A percentile compares a stretch with the other conserved stretches of the same genome.
These are phyloP conservation scores for Sardina pilchardus DNA, from an alignment of 2,113 vertebrate species.

Conservation along the genomic window DNA sequence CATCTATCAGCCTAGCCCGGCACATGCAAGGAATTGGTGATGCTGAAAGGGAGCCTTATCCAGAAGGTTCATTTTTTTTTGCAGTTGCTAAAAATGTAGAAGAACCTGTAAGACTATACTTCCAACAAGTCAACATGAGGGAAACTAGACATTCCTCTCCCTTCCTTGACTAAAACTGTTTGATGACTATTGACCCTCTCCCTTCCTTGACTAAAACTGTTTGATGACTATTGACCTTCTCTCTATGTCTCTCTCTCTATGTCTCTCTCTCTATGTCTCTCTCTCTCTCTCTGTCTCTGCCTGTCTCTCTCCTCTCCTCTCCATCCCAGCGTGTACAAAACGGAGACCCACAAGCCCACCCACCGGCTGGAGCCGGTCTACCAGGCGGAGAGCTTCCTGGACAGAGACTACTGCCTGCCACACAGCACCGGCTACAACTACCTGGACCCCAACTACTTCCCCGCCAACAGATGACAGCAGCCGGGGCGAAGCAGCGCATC, in stretches of 20 bases:
- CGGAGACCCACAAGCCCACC: slow-evolving; percentile 91
- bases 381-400: slow-evolving; percentile 89
- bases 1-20: too few relatives aligned
- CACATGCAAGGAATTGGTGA: neutral
- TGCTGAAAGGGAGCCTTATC: neutral
- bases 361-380: slow-evolving; percentile 93
- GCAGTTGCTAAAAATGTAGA: neutral
- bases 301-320: neutral
- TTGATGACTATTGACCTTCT: too few relatives aligned
- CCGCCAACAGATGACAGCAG: slow-evolving; percentile 99
- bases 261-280: neutral
- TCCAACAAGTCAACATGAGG: too few relatives aligned
- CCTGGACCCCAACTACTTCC: slow-evolving; percentile 99
- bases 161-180: neutral
- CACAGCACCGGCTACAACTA: slow-evolving; percentile 96
- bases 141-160: neutral
- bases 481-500: slow-evolving; percentile 50
- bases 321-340: slow-evolving; percentile 85
- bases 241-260: neutral
- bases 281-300: neutral
- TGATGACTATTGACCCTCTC: too few relatives aligned
- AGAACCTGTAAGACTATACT: too few relatives aligned
- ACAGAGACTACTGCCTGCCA: slow-evolving; percentile 98
- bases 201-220: neutral
- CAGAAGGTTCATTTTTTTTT: neutral